Conservation (phyloP, 2,888 invertebrate genomes). For the Callimorpha dominula region DNA sequence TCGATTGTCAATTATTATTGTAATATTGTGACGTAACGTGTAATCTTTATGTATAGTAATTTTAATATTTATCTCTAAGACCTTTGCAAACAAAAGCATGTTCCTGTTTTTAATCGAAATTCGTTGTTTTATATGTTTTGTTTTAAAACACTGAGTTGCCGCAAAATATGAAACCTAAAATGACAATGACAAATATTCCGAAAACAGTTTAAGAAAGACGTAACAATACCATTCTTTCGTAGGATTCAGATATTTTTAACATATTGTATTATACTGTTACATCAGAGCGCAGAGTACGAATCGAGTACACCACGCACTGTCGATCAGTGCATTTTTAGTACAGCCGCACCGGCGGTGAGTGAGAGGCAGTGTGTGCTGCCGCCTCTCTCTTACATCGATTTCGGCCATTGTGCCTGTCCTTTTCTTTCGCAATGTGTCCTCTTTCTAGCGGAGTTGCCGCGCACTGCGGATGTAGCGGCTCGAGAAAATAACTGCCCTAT, state of each 20-base stretch:
- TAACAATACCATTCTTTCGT: constrained; percentile 28
- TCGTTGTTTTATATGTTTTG: background rate
- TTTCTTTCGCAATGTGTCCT: constrained; percentile 66
- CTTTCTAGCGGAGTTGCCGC: constrained; percentile 59
- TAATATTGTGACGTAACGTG: constrained; percentile 62
- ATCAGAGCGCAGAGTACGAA: constrained; percentile 57
- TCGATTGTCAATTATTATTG: constrained; percentile 66
- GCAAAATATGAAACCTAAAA: background rate
- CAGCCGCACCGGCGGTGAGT: constrained; percentile 69
- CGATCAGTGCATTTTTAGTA: constrained; percentile 73
- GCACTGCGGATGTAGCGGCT: constrained; percentile 73
- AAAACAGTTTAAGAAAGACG: constrained; percentile 2
- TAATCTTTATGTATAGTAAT: constrained; percentile 8
- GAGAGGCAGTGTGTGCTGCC: constrained; percentile 55
- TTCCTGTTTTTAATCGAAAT: background rate
- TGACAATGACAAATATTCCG: background rate
- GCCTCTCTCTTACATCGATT: constrained; percentile 75
- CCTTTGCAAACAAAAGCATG: no score
- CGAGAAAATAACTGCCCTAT: constrained; percentile 69
- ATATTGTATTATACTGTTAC: constrained; percentile 35
- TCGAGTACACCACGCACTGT: constrained; percentile 60
- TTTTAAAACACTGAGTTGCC: background rate
- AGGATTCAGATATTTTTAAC: constrained; percentile 33
- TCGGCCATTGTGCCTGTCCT: constrained; percentile 69
- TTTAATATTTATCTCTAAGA: background rate